phyloP scores from a whole-genome alignment of 2,797 vertebrate species.

The Triplophysa yarkandensis region DNA sequence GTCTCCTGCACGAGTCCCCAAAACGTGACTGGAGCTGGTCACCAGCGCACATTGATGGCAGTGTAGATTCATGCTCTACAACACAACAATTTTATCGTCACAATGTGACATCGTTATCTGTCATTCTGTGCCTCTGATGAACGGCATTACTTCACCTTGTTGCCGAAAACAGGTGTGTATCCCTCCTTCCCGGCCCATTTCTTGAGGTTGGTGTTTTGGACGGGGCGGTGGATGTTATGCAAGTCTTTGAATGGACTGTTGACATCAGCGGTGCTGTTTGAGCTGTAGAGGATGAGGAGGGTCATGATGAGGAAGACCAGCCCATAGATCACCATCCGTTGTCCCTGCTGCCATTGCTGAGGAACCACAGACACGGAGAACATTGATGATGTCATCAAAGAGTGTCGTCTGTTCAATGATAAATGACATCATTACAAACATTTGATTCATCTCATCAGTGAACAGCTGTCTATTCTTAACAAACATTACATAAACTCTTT shows the following conservation, averaged over 20 bases:
- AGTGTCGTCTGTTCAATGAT: not conserved
- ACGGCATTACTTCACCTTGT: conserved; percentile 78
- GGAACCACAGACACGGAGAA: conserved; percentile 2
- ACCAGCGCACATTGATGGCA: conserved; percentile 87
- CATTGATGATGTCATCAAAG: not conserved
- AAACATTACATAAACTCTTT: too few relatives aligned
- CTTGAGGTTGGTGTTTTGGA: conserved; percentile 79
- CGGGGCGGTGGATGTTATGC: conserved; percentile 51
- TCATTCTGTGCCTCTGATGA: not conserved
- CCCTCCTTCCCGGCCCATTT: conserved; percentile 84
- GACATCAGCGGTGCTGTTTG: conserved; percentile 79
- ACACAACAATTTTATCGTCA: conserved; percentile 8
- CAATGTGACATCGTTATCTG: not conserved
- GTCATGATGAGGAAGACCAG: conserved; percentile 87
- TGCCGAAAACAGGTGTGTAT: conserved; percentile 83
- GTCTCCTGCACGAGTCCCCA: conserved; percentile 81
- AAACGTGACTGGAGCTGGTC: conserved; percentile 94
- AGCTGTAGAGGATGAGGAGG: conserved; percentile 93
- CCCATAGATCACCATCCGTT: conserved; percentile 84
- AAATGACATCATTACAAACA: not conserved
- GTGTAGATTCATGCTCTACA: conserved; percentile 83
- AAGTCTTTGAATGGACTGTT: conserved; percentile 67
- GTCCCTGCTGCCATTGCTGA: conserved; percentile 75
- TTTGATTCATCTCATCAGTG: too few relatives aligned
- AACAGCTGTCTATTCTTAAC: too few relatives aligned